Base-by-base conservation (phyloP, 2,888 invertebrate species). In the Atethmia centrago region DNA sequence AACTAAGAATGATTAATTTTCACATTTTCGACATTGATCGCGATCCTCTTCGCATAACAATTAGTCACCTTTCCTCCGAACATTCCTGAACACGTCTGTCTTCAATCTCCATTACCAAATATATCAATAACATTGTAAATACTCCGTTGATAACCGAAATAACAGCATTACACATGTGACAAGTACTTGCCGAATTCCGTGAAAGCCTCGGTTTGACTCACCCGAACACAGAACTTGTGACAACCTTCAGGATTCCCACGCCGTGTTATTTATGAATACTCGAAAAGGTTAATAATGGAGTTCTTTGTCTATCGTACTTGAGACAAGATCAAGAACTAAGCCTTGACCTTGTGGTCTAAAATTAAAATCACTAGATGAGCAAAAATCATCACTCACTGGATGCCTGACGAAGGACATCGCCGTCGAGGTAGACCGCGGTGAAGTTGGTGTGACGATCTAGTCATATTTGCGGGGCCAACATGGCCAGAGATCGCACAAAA, bases 171-270 rank as follows among this genome's bases (percentile, higher is more conserved):
- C 80, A 73, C 83, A 80, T 31, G 31, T 47, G 14, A 59, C 12
- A 14, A 25, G 45, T 64, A 65, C 66, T 70, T 10, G 66, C 40
- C 47, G 47, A 51, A 80, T 80, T 80, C 76, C 51, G 49, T 65
- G 82, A 55, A 82, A 80, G 63, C 84, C 71, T 64, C 58, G 49
- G n/a, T 0, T 63, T 83, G 80, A 80, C 53, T 84, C 81, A 84
- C 47, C 21, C 51, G 58, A 62, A 65, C 61, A 73, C 74, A 78
- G 65, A 75, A 66, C 75, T 80, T 19, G 40, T 31, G 81, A 61
- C 66, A 76, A 81, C 78, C 78, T 78, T 78, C 78, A 62, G 78
- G 78, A 63, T 49, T 62, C 82, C 78, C 81, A 78, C 78, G 78
- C 77, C 7, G 16, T 16, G 16, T 63, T 77, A 40, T 36, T 65